Base-by-base conservation (phyloP, 1,140 invertebrate genomes). In the Heliconius congener region DNA sequence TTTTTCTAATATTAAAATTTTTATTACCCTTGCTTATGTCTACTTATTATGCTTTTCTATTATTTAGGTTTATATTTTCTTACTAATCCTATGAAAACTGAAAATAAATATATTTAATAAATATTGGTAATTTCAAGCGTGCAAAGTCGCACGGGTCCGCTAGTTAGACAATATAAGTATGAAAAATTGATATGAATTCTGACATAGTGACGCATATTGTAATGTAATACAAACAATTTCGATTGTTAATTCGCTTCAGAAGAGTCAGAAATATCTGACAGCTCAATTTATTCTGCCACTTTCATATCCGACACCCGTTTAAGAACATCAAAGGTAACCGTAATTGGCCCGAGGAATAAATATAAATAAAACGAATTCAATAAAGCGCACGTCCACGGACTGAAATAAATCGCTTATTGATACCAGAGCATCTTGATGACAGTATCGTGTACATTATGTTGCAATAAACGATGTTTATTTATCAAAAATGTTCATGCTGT, bases 301-400 rank as follows among this genome's bases (percentile, higher is more conserved):
- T 89, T 81, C 85, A 87, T 85, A 86, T 88, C 87, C 82, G 85
- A 84, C 84, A 88, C 86, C 82, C 85, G 88, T 89, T 90, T 89
- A 81, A 86, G 76, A 79, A 92, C 87, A 88, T 93, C 91, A 93
- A 93, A 93, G 90, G 84, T 85, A 84, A 82, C 82, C 86, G 85
- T 91, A 90, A 91, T 92, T 91, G 85, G 85, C 79, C 13, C 76
- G 79, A 76, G 79, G 83, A 85, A 75, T 88, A 88, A 88, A 34
- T 34, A 34, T 34, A 34, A 34, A 90, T 85, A 84, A 86, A 80
- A 83, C 80, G 83, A 90, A 87, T 87, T 82, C 83, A 87, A 86
- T 85, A 85, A 84, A 83, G 50, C 78, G 71, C 84, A 77, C 72
- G 57, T 34, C 72, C 66, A 55, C 60, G 60, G 60, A 66, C 60